Evolutionary conservation across 1,140 invertebrate species (phyloP).

Genomic region (Thaumatotibia leucotreta): DNA sequence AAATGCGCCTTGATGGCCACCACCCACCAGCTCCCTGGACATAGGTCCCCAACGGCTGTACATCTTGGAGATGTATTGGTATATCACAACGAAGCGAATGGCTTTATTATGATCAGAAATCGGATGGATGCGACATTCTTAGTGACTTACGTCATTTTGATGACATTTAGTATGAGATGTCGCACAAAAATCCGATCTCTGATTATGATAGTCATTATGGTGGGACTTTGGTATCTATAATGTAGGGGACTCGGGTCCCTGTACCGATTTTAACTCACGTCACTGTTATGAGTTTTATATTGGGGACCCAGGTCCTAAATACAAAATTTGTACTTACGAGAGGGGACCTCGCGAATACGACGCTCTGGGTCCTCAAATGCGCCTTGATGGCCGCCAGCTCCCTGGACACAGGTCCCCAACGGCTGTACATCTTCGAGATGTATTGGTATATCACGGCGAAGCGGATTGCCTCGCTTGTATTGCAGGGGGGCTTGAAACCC

Average conservation of each 20-base stretch:
- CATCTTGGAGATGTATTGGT: conserved; percentile 95
- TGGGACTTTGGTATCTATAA: no score
- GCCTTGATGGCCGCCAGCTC: conserved; percentile 92
- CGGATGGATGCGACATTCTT: no score
- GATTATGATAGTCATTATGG: no score
- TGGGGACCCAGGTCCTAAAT: no score
- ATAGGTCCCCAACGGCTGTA: conserved; percentile 93
- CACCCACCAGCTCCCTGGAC: conserved; percentile 88
- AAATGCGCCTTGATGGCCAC: conserved; percentile 92
- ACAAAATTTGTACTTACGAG: conserved; percentile 82
- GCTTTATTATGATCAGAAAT: no score
- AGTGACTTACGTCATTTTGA: no score
- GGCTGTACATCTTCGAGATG: conserved; percentile 90
- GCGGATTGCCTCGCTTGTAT: conserved; percentile 89
- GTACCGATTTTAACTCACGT: no score
- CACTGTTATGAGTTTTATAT: no score
- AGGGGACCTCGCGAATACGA: conserved; percentile 85
- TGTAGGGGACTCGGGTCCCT: no score
- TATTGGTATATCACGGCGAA: conserved; percentile 96
- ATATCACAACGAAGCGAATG: conserved; percentile 92
- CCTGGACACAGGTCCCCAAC: conserved; percentile 93
- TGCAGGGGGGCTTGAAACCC: conserved; percentile 92
- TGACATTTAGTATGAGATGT: no score
- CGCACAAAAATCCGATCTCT: no score
- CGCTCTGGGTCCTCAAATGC: conserved; percentile 87